A percentile compares a stretch with the other conserved stretches of the same genome.
Evolutionary conservation across 2,797 vertebrate genomes (phyloP).

Genomic region (Tenualosa ilisha): DNA sequence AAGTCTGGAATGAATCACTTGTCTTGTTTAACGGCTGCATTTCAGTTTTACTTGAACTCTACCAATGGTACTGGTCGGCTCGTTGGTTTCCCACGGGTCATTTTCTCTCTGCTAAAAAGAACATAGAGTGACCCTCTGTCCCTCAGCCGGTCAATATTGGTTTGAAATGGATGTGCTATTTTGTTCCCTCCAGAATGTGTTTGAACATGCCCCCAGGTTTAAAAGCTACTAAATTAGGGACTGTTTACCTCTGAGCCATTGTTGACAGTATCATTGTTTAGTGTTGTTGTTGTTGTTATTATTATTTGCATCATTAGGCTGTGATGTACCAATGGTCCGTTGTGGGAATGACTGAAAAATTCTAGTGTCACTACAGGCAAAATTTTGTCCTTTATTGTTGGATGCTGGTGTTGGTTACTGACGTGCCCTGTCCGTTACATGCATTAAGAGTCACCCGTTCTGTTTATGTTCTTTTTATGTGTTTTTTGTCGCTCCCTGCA

Average conservation of each 20-base stretch:
- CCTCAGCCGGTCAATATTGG: neutral
- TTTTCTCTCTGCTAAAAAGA: neutral
- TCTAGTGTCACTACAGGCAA: conserved; percentile 1
- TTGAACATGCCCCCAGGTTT: neutral
- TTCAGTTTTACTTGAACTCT: conserved; percentile 61
- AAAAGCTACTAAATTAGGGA: neutral
- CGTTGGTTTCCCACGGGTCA: neutral
- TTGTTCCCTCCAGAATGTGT: conserved; percentile 15
- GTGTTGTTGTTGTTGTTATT: neutral
- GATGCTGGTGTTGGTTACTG: neutral
- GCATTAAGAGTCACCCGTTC: neutral
- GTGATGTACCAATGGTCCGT: neutral
- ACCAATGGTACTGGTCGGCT: conserved; percentile 36
- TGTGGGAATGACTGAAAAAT: neutral
- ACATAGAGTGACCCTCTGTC: neutral
- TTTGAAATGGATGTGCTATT: neutral
- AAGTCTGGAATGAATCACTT: neutral
- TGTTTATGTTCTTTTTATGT: neutral
- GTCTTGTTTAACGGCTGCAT: conserved; percentile 33
- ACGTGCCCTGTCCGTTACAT: neutral
- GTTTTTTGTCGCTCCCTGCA: neutral
- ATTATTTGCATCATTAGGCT: neutral
- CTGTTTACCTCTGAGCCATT: conserved; percentile 14
- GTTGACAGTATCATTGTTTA: neutral
- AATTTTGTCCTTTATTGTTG: neutral